Conservation (phyloP, 2,888 invertebrate species). For the Tridacna crocea region DNA sequence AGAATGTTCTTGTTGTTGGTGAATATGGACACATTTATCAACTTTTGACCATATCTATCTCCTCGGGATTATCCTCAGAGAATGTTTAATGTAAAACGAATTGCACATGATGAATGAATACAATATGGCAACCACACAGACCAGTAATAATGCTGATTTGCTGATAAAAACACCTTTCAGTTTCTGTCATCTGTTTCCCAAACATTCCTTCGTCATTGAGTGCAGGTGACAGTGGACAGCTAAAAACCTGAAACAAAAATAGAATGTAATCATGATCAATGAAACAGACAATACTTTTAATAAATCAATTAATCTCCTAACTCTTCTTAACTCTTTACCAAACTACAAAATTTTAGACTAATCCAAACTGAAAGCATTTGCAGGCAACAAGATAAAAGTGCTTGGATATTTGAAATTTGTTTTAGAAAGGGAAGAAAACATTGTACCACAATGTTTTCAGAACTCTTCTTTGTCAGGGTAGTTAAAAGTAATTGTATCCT, state of each 20-base stretch:
- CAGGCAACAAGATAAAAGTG: too few species aligned
- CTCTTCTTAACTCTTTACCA: background rate
- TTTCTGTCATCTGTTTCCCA: slow-evolving; percentile 33
- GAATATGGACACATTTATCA: too few species aligned
- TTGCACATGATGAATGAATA: slow-evolving; percentile 12
- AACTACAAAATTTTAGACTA: too few species aligned
- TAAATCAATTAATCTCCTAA: background rate
- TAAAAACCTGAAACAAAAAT: slow-evolving; percentile 66
- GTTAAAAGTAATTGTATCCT: too few species aligned
- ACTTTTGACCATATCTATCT: too few species aligned
- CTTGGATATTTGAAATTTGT: too few species aligned
- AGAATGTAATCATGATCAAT: background rate
- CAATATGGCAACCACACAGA: background rate
- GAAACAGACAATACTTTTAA: background rate
- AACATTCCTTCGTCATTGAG: slow-evolving; percentile 38
- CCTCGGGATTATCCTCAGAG: too few species aligned
- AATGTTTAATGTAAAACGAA: background rate
- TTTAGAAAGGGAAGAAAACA: too few species aligned
- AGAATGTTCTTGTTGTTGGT: too few species aligned
- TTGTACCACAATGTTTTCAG: too few species aligned
- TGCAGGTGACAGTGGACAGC: slow-evolving; percentile 76
- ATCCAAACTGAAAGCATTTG: too few species aligned
- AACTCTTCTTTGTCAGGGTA: too few species aligned
- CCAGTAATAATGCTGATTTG: slow-evolving; percentile 11
- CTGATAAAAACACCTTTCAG: background rate